Conservation (phyloP, 1,140 invertebrate species). For the Philopotamus ludificatus region DNA sequence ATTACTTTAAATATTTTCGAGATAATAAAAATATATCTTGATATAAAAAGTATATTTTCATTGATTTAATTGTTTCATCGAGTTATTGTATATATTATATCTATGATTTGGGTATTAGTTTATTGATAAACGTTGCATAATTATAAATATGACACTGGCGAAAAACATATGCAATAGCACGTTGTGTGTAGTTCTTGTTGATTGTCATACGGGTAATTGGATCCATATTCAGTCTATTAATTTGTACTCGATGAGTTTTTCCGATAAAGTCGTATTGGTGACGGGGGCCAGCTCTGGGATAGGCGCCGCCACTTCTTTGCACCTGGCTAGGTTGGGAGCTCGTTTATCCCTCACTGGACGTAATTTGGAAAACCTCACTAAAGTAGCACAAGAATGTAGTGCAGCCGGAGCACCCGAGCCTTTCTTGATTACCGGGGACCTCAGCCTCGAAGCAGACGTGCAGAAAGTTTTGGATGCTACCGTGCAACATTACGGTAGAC, state of each 20-base stretch:
- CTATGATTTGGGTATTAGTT: background rate
- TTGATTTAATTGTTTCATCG: background rate
- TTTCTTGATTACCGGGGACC: constrained; percentile 57
- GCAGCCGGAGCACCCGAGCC: constrained; percentile 48
- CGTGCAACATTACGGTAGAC: constrained; percentile 66
- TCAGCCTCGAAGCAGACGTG: constrained; percentile 74
- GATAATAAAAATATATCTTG: too few relatives aligned
- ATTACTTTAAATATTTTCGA: too few relatives aligned
- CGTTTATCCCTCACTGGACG: constrained; percentile 68
- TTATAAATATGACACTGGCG: too few relatives aligned
- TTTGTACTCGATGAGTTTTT: constrained; percentile 58
- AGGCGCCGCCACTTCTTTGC: constrained; percentile 75
- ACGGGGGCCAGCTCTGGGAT: constrained; percentile 89
- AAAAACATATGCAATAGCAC: too few relatives aligned
- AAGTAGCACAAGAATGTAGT: constrained; percentile 47
- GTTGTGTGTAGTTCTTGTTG: background rate
- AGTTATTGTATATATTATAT: background rate
- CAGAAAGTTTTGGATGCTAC: constrained; percentile 70
- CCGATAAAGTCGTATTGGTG: constrained; percentile 69
- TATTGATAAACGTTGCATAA: background rate
- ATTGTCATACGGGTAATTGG: background rate
- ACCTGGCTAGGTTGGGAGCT: constrained; percentile 76
- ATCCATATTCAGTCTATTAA: background rate
- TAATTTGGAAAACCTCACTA: constrained; percentile 64
- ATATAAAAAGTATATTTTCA: background rate